Base-by-base conservation (phyloP, 53 echinoderm and acorn worm genomes). In the Actinopyga echinites region DNA sequence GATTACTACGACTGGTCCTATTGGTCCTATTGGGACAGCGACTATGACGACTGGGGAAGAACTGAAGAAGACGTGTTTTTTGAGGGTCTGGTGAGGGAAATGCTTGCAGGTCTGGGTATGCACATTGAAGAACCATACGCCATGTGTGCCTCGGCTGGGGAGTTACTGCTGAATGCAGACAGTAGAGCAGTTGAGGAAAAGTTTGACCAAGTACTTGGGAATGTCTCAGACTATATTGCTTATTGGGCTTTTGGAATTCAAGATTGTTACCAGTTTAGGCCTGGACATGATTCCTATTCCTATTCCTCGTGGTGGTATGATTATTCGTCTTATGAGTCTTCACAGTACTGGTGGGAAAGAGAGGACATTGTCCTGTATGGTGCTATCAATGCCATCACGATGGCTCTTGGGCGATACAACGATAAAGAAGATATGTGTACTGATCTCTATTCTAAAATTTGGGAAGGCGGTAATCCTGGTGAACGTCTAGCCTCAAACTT, bases 341-440 rank as follows among this genome's bases (percentile, higher is more conserved):
- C 28, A 28, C 57, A 79, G 9, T 79, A 77, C 53, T 83, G 60
- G 57, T 53, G 59, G 8, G 35, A 54, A 6, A 28, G 49, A 6
- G 65, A 69, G 0, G 34, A 35, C 25, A 60, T 40, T 20, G 62
- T 74, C 2, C 43, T 83, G 26, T 64, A 79, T 29, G 55, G 64
- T 53, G 20, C 20, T 4, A 56, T 88, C 30, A 55, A 62, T 13
- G 65, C 40, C 20, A 75, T 88, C 15, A 65, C 65, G 44, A 40
- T 64, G 29, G 83, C 56, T 38, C 67, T 88, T 20, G 88, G 88
- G 12, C 55, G 56, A 1, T 88, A 42, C 61, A 56, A 74, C 43
- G 65, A n/a, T 25, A 37, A 75, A 49, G 77, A 83, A 15, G 55
- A 88, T 52, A 67, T 88, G 64, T 88, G 88, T 44, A 74, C 2